Base-by-base conservation (phyloP, 2,888 invertebrate species). In the Drosophila pseudotakahashii region DNA sequence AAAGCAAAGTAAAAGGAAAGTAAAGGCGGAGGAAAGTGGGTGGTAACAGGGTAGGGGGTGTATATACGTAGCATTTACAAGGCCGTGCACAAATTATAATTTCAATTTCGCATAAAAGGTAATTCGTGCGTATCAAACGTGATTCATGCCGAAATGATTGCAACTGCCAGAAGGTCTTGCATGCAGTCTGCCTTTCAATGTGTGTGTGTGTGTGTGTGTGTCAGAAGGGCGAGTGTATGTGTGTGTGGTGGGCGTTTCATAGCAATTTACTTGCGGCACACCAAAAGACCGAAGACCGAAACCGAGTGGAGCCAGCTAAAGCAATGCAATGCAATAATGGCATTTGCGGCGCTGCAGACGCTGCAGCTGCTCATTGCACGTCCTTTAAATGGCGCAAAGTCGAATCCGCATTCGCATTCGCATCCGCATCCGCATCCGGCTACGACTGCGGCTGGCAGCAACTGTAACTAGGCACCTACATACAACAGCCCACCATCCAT, bases 71-170 rank as follows among this genome's bases (percentile, higher is more conserved):
- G 62, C 67, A 69, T 76, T 64, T 72, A 53, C 75, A 76, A 77
- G 79, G 76, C 75, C 78, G 84, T 75, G 70, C 79, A 81, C 81
- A 89, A 89, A 88, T 90, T 89, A 88, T 89, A 89, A 91, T 91
- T 91, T 91, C 88, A 91, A 90, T 90, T 90, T 90, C 84, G 79
- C 83, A 86, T 84, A 89, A 90, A 91, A 91, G 88, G 86, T 90
- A 89, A 90, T 90, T 89, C 91, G 91, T 91, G 91, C 90, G 90
- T 84, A 90, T 89, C 89, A 90, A 90, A 91, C 90, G 91, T 91
- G 90, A 90, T 90, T 86, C 89, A 89, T 88, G 88, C 79, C 76
- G 77, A 88, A 89, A 89, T 88, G 85, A 90, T 89, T 90, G 88
- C 89, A 86, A 78, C 72, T 79, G 79, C 79, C 86, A 84, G 73